Percentiles rank a stretch among this genome's conserved stretches.
Evolutionary conservation across 2,797 vertebrate genomes (phyloP).

Genomic region (Acanthis flammea): DNA sequence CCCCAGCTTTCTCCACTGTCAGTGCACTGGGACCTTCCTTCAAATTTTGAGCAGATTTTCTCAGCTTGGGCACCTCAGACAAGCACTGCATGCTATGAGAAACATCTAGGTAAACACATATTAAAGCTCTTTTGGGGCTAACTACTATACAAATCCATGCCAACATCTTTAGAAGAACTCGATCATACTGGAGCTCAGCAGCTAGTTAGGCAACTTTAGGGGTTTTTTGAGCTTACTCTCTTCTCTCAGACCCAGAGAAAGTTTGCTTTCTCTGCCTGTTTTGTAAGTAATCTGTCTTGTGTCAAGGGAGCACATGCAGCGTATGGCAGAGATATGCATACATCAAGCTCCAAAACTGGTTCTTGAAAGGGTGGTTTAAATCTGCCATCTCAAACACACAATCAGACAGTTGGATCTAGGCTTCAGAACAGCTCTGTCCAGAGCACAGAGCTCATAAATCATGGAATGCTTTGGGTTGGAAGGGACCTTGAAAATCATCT

Average conservation of each 20-base stretch:
- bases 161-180: neutral
- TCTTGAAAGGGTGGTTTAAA: neutral
- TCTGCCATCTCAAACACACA: neutral
- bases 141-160: neutral
- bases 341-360: neutral
- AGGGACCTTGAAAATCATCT: neutral
- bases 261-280: neutral
- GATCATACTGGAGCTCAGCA: neutral
- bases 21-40: neutral
- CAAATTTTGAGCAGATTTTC: neutral
- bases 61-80: neutral
- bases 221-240: neutral
- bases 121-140: neutral
- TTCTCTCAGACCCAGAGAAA: neutral
- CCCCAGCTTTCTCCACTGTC: neutral
- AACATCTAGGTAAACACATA: neutral
- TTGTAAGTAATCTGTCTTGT: neutral
- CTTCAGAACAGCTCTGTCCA: neutral
- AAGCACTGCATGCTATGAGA: neutral
- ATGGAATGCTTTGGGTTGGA: neutral
- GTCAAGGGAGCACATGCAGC: neutral
- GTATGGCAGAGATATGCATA: neutral
- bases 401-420: neutral
- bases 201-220: neutral
- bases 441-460: neutral